Base-by-base conservation (phyloP, 2,888 invertebrate genomes). In the Apantesis nais region DNA sequence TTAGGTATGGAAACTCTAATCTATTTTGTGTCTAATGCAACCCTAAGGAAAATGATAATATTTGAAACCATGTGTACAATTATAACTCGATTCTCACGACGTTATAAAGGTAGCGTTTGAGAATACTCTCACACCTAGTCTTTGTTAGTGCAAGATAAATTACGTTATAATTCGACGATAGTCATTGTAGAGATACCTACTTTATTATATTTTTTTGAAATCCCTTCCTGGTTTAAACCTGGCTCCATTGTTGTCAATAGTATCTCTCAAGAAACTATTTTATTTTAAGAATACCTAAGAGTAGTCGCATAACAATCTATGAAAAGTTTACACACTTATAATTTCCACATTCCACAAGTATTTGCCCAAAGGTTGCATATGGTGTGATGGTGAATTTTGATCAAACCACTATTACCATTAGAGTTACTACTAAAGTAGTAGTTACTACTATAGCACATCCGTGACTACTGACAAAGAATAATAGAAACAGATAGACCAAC, bases 81-180 rank as follows among this genome's bases (percentile, higher is more conserved):
- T 58, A 41, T 31, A 7, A 19, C 52, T 55, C 41, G 41, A n/a
- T 68, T 70, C 62, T 58, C 63, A 71, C 67, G 48, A n/a, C 60
- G 61, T 67, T 48, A 60, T 67, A 67, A 64, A 67, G 52, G 41
- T 39, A 60, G 39, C 55, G 37, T 67, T 71, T 71, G 61, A 60
- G 63, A 67, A 71, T 67, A 39, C 39, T 67, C 71, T 61, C 71
- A 67, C 60, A 71, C 55, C 29, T n/a, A 34, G 62, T 39, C 60
- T 67, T 64, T 71, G 64, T 71, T 64, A 31, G 34, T 62, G 55
- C n/a, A 48, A 48, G 25, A 41, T 52, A 37, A 19, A 64, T 48
- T 60, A 66, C 22, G 12, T 14, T 65, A 34, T 65, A 69, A 60
- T 48, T 65, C 64, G 9, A 19, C 64, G 9, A 19, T n/a, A 68